Evolutionary conservation across 2,888 invertebrate genomes (phyloP), one percentile per base, ranked within the genome.

Genomic region (Xylota segnis): DNA sequence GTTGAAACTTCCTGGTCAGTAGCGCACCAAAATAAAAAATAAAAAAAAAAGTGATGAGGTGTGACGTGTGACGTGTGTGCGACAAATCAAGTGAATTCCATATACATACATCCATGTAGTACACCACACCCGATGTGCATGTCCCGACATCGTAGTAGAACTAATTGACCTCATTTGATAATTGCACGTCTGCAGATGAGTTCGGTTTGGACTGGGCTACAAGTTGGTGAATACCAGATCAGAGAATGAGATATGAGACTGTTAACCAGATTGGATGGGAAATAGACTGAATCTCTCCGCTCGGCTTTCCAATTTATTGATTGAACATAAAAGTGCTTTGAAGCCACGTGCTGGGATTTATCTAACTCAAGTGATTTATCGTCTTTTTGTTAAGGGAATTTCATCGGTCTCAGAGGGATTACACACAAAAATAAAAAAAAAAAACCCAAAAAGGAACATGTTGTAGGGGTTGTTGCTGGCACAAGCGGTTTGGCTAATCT

Each of bases 11-110:
- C 40, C 56, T 75, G 54, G 74, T 75, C 37, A 72, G 23, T 9
- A 23, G 23, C 23, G 18, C n/a, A 40, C 18, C 59, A 74, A 74
- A n/a, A n/a, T n/a, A n/a, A n/a, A n/a, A n/a, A n/a, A n/a, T n/a
- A n/a, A n/a, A n/a, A n/a, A n/a, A 61, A 65, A 63, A 37, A 27
- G 66, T 29, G 40, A 47, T 59, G 10, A 59, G 9, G 12, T 43
- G 52, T 23, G 23, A 23, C 23, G 23, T 23, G n/a, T 50, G 37
- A 37, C 72, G 52, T 79, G 61, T 79, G 54, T 18, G 10, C 37
- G 61, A 70, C 18, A 68, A 47, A 29, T n/a, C 50, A 52, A 68
- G 81, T 81, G 74, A 75, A 74, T 66, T 52, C 65, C 34, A 32
- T 43, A 40, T 12, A 16, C 14, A n/a, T 10, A 56, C 43, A 16